Evolutionary conservation across 2,113 vertebrate species (phyloP).

Genomic region (Apodemus speciosus): DNA sequence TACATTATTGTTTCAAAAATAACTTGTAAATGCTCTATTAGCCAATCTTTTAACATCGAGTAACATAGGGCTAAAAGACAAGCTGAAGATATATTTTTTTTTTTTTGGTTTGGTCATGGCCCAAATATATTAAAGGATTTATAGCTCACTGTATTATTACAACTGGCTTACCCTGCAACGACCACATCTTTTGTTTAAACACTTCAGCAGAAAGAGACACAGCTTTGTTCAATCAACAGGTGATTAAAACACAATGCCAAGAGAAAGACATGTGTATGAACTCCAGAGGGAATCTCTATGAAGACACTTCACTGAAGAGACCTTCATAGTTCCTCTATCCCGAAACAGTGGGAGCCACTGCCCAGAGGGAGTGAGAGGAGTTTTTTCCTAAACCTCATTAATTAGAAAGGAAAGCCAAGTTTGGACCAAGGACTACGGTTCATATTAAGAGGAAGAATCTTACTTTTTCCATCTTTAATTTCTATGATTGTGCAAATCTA

Average conservation of each 20-base stretch:
- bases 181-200: not conserved
- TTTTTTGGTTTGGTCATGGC: not conserved
- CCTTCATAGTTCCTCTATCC: not conserved
- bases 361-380: not conserved
- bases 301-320: not conserved
- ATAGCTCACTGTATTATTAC: not conserved
- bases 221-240: not conserved
- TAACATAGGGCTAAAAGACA: slow-evolving; percentile 14
- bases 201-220: not conserved
- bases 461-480: slow-evolving; percentile 67
- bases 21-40: not conserved
- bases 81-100: not conserved
- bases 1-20: not conserved
- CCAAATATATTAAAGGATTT: not conserved
- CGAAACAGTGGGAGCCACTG: not conserved
- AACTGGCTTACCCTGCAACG: not conserved
- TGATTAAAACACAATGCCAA: not conserved
- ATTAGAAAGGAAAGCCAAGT: slow-evolving; percentile 41
- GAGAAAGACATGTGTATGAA: slow-evolving; percentile 16
- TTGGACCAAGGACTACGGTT: not conserved
- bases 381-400: not conserved
- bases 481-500: slow-evolving; percentile 75
- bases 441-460: slow-evolving; percentile 60
- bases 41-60: not conserved
- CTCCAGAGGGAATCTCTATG: not conserved